phyloP scores from a whole-genome alignment of 2,888 invertebrate genomes.

The Apoderus coryli region DNA sequence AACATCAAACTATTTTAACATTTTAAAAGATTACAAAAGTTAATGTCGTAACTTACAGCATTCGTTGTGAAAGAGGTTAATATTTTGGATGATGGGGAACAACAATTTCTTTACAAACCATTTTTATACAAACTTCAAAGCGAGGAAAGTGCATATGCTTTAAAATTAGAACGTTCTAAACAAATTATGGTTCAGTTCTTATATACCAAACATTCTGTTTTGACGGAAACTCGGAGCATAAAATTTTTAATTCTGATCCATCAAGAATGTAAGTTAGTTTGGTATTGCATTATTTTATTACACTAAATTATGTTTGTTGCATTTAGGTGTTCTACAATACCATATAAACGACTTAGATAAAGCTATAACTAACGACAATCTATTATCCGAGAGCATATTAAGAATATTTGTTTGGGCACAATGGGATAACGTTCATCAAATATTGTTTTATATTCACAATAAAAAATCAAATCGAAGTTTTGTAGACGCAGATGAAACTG shows the following conservation, averaged over 20 bases:
- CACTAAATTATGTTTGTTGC: too few relatives aligned
- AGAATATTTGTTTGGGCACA: conserved; percentile 74
- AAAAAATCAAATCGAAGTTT: conserved; percentile 54
- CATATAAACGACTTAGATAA: conserved; percentile 22
- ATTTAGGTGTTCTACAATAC: conserved; percentile 30
- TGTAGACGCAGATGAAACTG: conserved; percentile 47
- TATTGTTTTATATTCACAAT: conserved; percentile 71
- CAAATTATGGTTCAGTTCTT: conserved; percentile 72
- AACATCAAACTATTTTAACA: too few relatives aligned
- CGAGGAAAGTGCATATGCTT: conserved; percentile 29
- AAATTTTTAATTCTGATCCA: conserved; percentile 62
- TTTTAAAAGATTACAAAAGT: too few relatives aligned
- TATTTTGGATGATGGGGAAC: conserved; percentile 21
- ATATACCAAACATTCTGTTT: conserved; percentile 39
- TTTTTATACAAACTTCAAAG: conserved; percentile 42
- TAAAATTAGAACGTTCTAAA: conserved; percentile 44
- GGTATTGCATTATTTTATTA: too few relatives aligned
- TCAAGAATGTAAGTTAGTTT: conserved; percentile 69
- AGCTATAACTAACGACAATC: conserved; percentile 14
- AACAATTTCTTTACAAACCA: conserved; percentile 41
- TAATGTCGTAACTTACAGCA: too few relatives aligned
- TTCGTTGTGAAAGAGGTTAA: conserved; percentile 45
- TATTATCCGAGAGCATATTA: conserved; percentile 36
- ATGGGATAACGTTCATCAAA: conserved; percentile 68
- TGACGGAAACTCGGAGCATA: conserved; percentile 35